Percentiles rank a stretch among this genome's conserved stretches.
Conservation (phyloP, 2,113 vertebrate genomes). For the Nasalis larvatus region DNA sequence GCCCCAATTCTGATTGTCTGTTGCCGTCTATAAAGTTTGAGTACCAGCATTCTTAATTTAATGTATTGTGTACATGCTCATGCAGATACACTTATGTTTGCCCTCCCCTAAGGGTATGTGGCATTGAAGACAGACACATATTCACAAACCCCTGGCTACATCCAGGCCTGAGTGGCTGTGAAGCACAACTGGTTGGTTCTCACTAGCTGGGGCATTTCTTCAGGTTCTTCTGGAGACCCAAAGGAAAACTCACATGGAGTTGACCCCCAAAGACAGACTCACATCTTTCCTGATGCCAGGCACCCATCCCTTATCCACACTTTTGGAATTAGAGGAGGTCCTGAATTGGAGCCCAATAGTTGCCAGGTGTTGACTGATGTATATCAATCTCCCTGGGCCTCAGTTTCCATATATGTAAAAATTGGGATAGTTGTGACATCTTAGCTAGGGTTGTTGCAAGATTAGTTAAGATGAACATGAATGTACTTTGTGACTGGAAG, state of each 20-base stretch:
- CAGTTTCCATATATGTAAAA: neutral
- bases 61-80: neutral
- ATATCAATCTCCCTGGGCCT: neutral
- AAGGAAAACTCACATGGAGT: accelerated
- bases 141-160: neutral
- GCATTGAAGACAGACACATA: too few species aligned
- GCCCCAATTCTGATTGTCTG: neutral
- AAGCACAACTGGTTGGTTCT: neutral
- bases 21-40: neutral
- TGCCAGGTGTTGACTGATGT: neutral
- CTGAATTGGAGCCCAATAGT: accelerated
- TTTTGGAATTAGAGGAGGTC: neutral
- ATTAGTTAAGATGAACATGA: neutral
- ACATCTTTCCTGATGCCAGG: neutral
- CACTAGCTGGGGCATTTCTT: neutral
- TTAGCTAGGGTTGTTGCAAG: neutral
- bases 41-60: neutral
- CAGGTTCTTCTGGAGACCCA: neutral
- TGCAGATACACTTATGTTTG: neutral
- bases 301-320: neutral
- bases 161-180: neutral
- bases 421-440: accelerated
- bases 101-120: neutral
- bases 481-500: neutral
- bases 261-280: neutral